A percentile compares a stretch with the other conserved stretches of the same genome.
These are phyloP conservation scores for Alligator mississippiensis DNA, from an alignment of 2,113 vertebrate species.

Conservation along the genomic window DNA sequence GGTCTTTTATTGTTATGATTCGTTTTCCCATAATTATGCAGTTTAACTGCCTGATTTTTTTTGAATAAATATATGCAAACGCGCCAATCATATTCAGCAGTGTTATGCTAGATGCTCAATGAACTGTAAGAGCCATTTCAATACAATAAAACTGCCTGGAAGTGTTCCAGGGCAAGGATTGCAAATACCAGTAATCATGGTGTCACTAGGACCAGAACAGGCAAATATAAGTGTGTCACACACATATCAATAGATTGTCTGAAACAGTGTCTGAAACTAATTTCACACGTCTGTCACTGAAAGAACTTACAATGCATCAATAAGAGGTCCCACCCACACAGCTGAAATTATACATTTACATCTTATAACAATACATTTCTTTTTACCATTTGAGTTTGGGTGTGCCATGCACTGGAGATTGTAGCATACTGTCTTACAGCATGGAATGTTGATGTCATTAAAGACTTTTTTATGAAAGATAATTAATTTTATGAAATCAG, in stretches of 20 bases:
- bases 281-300: conserved; percentile 22
- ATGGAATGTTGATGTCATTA: conserved; percentile 48
- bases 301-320: background rate
- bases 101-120: conserved; percentile 83
- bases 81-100: conserved; percentile 80
- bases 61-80: conserved; percentile 79
- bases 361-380: background rate
- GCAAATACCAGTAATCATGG: conserved; percentile 74
- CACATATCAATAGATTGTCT: conserved; percentile 50
- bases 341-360: conserved; percentile 18
- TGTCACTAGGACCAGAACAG: conserved; percentile 62
- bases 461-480: conserved; percentile 48
- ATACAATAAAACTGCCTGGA: conserved; percentile 84
- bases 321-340: conserved; percentile 35
- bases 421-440: background rate
- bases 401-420: background rate
- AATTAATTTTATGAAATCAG: conserved; percentile 44
- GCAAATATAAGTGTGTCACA: conserved; percentile 33
- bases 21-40: conserved; percentile 79
- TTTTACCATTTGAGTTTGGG: conserved; percentile 4
- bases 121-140: conserved; percentile 87
- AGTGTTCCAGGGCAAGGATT: conserved; percentile 75
- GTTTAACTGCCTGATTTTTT: conserved; percentile 76
- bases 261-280: conserved; percentile 50
- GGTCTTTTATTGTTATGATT: conserved; percentile 83